A percentile compares a stretch with the other conserved stretches of the same genome.
These are phyloP conservation scores for Hypotaenidia okinawae DNA, from an alignment of 2,797 vertebrate species.

Conservation along the genomic window DNA sequence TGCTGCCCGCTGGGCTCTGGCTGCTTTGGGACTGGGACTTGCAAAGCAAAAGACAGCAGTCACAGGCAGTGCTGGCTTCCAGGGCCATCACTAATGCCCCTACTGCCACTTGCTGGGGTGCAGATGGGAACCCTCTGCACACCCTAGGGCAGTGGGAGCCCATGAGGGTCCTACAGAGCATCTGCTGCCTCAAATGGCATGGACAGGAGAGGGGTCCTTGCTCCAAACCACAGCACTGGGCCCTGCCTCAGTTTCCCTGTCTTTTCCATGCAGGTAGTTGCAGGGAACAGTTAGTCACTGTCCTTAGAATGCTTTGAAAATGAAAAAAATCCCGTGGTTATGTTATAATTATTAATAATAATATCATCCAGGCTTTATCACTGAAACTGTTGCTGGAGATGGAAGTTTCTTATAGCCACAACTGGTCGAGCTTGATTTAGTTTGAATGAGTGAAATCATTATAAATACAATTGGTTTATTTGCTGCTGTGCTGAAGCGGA, in stretches of 20 bases:
- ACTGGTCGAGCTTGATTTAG: not conserved
- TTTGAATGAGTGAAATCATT: not conserved
- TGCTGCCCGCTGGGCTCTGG: accelerated
- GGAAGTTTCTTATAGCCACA: not conserved
- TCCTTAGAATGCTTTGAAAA: not conserved
- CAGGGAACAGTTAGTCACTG: not conserved
- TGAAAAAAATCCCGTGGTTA: not conserved
- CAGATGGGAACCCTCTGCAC: not conserved
- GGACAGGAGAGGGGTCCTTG: not conserved
- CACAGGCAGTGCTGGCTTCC: not conserved
- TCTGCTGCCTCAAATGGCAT: not conserved
- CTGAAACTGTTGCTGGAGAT: not conserved
- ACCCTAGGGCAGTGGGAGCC: not conserved
- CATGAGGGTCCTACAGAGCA: accelerated
- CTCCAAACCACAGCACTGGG: not conserved
- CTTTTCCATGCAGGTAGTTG: not conserved
- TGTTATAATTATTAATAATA: not conserved
- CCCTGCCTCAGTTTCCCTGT: not conserved
- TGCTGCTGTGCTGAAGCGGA: not conserved
- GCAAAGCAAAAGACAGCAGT: not conserved
- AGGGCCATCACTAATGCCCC: not conserved
- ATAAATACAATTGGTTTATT: not conserved
- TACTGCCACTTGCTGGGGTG: accelerated
- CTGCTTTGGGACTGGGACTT: not conserved
- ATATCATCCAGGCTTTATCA: not conserved